These are phyloP conservation scores for Halichoerus grypus DNA, from an alignment of 2,113 vertebrate species.

Conservation along the genomic window DNA sequence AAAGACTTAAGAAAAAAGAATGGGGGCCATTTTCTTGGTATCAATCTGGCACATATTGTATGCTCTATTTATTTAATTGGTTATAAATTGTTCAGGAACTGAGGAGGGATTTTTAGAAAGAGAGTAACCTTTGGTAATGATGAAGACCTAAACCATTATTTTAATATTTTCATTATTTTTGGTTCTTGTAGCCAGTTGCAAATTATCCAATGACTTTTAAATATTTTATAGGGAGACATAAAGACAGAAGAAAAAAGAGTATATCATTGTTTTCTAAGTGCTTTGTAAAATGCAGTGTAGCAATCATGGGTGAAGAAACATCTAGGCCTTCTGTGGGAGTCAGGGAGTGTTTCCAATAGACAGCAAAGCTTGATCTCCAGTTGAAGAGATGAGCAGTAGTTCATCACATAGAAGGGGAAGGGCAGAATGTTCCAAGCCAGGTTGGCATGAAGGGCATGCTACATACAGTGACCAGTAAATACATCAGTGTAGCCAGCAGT, in stretches of 20 bases:
- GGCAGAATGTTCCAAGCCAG: rapidly evolving
- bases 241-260: neutral
- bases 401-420: no score
- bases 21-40: neutral
- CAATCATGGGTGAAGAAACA: neutral
- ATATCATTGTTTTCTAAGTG: neutral
- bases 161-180: neutral
- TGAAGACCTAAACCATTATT: neutral
- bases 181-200: neutral
- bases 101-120: neutral
- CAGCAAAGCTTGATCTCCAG: neutral
- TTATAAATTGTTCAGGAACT: neutral
- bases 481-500: no score
- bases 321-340: neutral
- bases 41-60: neutral
- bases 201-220: neutral
- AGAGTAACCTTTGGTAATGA: neutral
- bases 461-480: rapidly evolving
- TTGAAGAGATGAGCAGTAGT: neutral
- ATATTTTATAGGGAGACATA: neutral
- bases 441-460: rapidly evolving
- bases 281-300: neutral
- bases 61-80: neutral
- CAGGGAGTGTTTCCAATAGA: neutral
- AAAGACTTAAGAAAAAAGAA: neutral